A percentile compares a stretch with the other conserved stretches of the same genome.
phyloP scores from a whole-genome alignment of 64 coral and sea anemone species.

The Exaiptasia diaphana region DNA sequence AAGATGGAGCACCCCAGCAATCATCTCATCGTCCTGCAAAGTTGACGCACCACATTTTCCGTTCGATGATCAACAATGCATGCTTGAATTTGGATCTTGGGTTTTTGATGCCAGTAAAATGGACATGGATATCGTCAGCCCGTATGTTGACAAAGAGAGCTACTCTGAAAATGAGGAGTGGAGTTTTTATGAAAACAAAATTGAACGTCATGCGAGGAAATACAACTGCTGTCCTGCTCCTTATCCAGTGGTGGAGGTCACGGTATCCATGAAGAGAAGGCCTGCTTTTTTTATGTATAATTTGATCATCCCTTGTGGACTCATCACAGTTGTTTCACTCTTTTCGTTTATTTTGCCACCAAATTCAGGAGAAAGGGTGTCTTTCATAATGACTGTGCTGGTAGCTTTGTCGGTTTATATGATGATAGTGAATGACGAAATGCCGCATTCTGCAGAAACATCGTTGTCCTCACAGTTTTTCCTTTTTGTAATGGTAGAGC shows the following conservation, averaged over 20 bases:
- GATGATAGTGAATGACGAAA: slow-evolving; percentile 53
- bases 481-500: slow-evolving; percentile 38
- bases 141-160: slow-evolving; percentile 21
- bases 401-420: slow-evolving; percentile 52
- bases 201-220: not conserved
- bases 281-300: slow-evolving; percentile 44
- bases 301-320: slow-evolving; percentile 28
- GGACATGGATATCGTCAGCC: not conserved
- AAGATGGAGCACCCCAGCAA: slow-evolving; percentile 40
- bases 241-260: slow-evolving; percentile 13
- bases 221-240: slow-evolving; percentile 54
- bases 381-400: slow-evolving; percentile 42
- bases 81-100: slow-evolving; percentile 45
- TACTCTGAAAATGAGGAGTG: slow-evolving; percentile 40
- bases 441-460: slow-evolving; percentile 46
- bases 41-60: slow-evolving; percentile 36
- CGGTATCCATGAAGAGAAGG: slow-evolving; percentile 17
- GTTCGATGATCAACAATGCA: slow-evolving; percentile 48
- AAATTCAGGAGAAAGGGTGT: slow-evolving; percentile 55
- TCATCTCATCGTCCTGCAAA: slow-evolving; percentile 31
- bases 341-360: slow-evolving; percentile 53
- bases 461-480: slow-evolving; percentile 59
- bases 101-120: not conserved
- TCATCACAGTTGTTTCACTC: slow-evolving; percentile 39
- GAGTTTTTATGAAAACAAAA: not conserved